Base-by-base conservation (phyloP, 2,113 vertebrate genomes). In the Cottus gobio region DNA sequence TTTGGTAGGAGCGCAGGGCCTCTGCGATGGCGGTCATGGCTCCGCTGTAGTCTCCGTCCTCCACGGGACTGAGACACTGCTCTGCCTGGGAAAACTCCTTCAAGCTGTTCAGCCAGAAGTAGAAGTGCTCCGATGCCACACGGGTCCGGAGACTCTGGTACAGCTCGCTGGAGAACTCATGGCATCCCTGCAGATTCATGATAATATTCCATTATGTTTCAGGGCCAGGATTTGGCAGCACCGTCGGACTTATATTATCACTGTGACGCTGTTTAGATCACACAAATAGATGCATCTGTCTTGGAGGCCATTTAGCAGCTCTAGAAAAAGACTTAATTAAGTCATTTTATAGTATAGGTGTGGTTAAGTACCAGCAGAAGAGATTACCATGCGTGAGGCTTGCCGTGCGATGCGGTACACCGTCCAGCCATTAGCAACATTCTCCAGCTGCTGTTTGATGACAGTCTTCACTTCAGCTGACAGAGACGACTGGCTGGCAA, bases 71-170 rank as follows among this genome's bases (percentile, higher is more conserved):
- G 82, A 99, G 94, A 79, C 96, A 97, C 89, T 97, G 97, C 79
- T 99, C 98, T 0, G 97, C 98, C 56, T 97, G 96, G 15, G 98
- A 98, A 84, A 99, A 99, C 93, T 99, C 97, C 93, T 98, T 98
- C 92, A 99, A 93, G 87, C 98, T 97, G 89, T 98, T 99, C 56
- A 99, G 95, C 98, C 98, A 99, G 93, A 99, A 99, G 96, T 99
- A 99, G 90, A 99, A 98, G 89, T 99, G 98, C 66, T 99, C 98
- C 0, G 98, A 99, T 3, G 98, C 98, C 68, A 99, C 98, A 0
- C 97, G 96, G 26, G 98, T 98, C 84, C 98, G 95, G 89, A 99
- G 92, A 85, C 97, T 97, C 92, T 97, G 97, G 90, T 99, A 99
- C 34, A 99, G 95, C 67, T 99, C 98, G 54, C 96, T 95, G 87